Conservation (phyloP, 2,888 invertebrate genomes). For the Ormyrus labotus region DNA sequence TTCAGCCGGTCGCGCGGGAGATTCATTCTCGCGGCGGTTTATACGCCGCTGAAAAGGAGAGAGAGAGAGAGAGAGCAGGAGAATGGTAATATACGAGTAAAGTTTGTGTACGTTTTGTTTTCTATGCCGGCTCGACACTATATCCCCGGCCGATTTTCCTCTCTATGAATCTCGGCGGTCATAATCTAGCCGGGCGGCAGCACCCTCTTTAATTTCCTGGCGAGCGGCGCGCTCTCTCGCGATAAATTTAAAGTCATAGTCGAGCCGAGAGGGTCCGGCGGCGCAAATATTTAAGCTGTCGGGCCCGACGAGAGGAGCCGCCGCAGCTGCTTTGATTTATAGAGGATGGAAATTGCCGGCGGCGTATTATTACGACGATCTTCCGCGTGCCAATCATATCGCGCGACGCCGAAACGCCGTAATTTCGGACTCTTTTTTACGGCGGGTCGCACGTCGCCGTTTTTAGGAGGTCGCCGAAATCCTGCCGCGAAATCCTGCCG, state of each 20-base stretch:
- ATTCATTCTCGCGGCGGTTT: too few relatives aligned
- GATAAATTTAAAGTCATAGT: constrained; percentile 48
- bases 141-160: constrained; percentile 36
- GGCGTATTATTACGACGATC: constrained; percentile 12
- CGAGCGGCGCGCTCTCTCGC: constrained; percentile 9
- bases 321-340: constrained; percentile 15
- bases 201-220: constrained; percentile 56
- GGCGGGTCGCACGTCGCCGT: too few relatives aligned
- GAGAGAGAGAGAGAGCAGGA: neutral
- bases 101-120: constrained; percentile 46
- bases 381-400: constrained; percentile 32
- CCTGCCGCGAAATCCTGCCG: too few relatives aligned
- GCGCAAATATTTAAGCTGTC: constrained; percentile 48
- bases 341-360: neutral
- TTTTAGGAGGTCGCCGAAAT: too few relatives aligned
- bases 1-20: neutral
- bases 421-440: too few relatives aligned
- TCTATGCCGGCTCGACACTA: constrained; percentile 31
- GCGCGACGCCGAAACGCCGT: too few relatives aligned
- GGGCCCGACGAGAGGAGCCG: neutral
- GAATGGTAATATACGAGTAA: constrained; percentile 50
- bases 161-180: constrained; percentile 51
- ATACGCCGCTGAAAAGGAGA: too few relatives aligned
- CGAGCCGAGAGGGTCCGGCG: constrained; percentile 20
- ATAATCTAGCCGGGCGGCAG: constrained; percentile 39